Evolutionary conservation across 2,113 vertebrate species (phyloP), one percentile per base, ranked within the genome.

Genomic region (Peromyscus californicus): DNA sequence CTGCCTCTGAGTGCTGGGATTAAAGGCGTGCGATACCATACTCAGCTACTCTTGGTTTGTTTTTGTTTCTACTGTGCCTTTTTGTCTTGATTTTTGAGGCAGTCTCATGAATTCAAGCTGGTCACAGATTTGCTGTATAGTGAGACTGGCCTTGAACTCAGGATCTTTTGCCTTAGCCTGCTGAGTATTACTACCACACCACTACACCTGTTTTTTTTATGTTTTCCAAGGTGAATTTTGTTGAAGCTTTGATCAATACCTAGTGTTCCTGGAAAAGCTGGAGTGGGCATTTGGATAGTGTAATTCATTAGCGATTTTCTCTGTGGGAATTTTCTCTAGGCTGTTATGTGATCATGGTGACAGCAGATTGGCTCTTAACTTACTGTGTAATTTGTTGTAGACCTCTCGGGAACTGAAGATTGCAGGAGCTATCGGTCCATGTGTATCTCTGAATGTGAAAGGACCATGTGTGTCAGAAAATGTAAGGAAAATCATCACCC

Each of bases 371-470:
- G 51, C 90, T 96, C 65, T n/a, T 92, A 93, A 93, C 59, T 83
- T n/a, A 26, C 5, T 89, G 22, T 85, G 12, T 79, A 87, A 96
- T 96, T 92, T 97, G 3, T 95, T 98, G 76, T 87, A 99, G 99
- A 99, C 99, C 0, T 99, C 99, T 31, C 99, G 99, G 97, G 99
- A 99, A 94, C 98, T 99, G 98, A 99, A 99, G 97, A 99, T 99
- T 75, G 99, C 99, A 12, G 99, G 99, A 74, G 98, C 99, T 93
- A 99, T 99, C 70, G 99, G 99, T 85, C 99, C 99, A 0, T 99
- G 99, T 57, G 97, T 99, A 90, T 99, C 99, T 29, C 98, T 99
- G 97, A 99, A 99, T 97, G 98, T 98, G 92, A 99, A 99, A 98
- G 99, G 99, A 24, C 97, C 99, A 0, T 99, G 99, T 92, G 99